Evolutionary conservation across 2,888 invertebrate species (phyloP).

Genomic region (Camponotus fellah): DNA sequence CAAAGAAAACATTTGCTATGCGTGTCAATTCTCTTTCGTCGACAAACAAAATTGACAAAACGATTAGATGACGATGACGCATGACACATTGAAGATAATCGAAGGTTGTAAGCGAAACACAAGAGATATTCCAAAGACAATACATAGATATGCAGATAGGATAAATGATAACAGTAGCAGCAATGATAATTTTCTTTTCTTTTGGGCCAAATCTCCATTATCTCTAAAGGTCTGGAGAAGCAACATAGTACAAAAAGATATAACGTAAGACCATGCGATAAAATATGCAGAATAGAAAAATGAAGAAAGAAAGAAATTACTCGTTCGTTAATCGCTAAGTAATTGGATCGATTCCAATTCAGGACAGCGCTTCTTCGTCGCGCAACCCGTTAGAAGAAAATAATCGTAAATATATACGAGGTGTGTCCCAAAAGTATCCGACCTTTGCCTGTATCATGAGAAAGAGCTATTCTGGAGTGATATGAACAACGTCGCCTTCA

Average conservation of each 20-base stretch:
- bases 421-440: no score
- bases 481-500: no score
- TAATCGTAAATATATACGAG: conserved; percentile 1
- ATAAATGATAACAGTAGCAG: neutral
- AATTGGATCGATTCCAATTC: neutral
- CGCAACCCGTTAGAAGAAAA: neutral
- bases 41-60: neutral
- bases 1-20: neutral
- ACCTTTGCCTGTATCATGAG: no score
- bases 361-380: neutral
- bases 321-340: neutral
- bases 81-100: neutral
- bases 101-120: neutral
- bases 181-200: neutral
- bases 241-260: neutral
- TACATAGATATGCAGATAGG: neutral
- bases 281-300: neutral
- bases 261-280: neutral
- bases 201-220: neutral
- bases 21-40: neutral
- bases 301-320: neutral
- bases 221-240: neutral
- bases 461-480: no score
- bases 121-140: neutral
- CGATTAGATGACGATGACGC: neutral